Conservation (phyloP, 1,140 invertebrate species). For the Pseudomyrmex pallidus region DNA sequence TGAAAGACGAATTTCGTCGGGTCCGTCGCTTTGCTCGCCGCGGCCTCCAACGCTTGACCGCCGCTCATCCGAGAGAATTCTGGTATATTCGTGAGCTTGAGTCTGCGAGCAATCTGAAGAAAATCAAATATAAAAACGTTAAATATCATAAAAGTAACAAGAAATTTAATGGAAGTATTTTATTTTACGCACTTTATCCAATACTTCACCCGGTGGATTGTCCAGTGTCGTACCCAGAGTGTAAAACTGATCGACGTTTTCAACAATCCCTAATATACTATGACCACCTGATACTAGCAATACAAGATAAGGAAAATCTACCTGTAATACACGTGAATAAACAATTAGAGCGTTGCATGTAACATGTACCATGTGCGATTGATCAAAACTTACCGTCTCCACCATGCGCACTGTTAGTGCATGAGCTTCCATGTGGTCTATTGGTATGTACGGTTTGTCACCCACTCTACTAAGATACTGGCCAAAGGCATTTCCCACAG, state of each 20-base stretch:
- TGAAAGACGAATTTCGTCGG: constrained; percentile 89
- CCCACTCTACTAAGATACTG: constrained; percentile 90
- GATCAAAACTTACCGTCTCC: constrained; percentile 83
- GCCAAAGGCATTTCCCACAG: constrained; percentile 94
- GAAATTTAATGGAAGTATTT: neutral
- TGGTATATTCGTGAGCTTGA: constrained; percentile 93
- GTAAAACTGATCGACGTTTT: constrained; percentile 91
- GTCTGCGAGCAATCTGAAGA: constrained; percentile 90
- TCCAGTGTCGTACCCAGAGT: constrained; percentile 92
- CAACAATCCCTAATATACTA: constrained; percentile 92
- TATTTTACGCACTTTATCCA: constrained; percentile 91
- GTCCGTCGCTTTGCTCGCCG: constrained; percentile 90
- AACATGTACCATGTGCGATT: neutral
- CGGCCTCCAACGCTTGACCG: constrained; percentile 93
- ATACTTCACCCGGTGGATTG: constrained; percentile 95
- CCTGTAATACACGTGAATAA: constrained; percentile 36
- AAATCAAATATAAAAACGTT: constrained; percentile 3
- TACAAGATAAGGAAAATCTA: constrained; percentile 94
- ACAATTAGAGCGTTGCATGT: constrained; percentile 1
- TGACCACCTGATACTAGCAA: constrained; percentile 97
- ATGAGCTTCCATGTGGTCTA: constrained; percentile 99
- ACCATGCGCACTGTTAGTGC: constrained; percentile 94
- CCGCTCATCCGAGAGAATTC: constrained; percentile 91
- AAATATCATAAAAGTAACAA: neutral
- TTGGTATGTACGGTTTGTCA: constrained; percentile 95